Base-by-base conservation (phyloP, 2,888 invertebrate genomes). In the Synanthedon tipuliformis region DNA sequence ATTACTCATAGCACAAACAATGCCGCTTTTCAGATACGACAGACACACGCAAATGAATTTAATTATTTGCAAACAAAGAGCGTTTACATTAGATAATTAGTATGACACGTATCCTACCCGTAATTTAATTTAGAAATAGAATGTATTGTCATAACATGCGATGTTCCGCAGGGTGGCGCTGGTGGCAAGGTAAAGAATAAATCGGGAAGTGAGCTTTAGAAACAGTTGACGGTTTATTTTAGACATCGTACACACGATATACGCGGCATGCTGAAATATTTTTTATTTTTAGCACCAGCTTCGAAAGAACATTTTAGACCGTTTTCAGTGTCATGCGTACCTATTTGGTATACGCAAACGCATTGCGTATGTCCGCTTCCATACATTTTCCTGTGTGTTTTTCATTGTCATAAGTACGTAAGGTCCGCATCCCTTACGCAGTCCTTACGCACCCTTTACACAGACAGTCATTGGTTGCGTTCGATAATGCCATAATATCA, bases 91-190 rank as follows among this genome's bases (percentile, higher is more conserved):
- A 45, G n/a, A 13, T 45, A 45, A 45, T 45, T 11, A 45, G 13
- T 45, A 7, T n/a, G 45, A 15, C n/a, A n/a, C 7, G 8, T 45
- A 45, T 12, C 8, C 45, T 15, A 45, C 45, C 45, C 45, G 12
- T 45, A 45, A 45, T 45, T 45, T 45, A 45, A 45, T 45, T 45
- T 45, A 45, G 45, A 45, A 45, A 45, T 45, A 45, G 15, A 45
- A 45, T 45, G 23, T 49, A 49, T 16, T 49, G 18, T 49, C 18
- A 49, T 18, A 49, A 53, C 55, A 40, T 59, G 65, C 68, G 61
- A 69, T 73, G 59, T 74, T 81, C 73, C 83, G 74, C 87, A 88
- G 88, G 88, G 87, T 67, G 82, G 83, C 65, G 85, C 76, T 63
- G 82, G 82, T 66, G 79, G 74, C 69, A 88, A 88, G 88, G 88